Percentiles rank a stretch among this genome's conserved stretches.
phyloP scores from a whole-genome alignment of 2,797 vertebrate genomes.

The Stomatorhinus walkeri region DNA sequence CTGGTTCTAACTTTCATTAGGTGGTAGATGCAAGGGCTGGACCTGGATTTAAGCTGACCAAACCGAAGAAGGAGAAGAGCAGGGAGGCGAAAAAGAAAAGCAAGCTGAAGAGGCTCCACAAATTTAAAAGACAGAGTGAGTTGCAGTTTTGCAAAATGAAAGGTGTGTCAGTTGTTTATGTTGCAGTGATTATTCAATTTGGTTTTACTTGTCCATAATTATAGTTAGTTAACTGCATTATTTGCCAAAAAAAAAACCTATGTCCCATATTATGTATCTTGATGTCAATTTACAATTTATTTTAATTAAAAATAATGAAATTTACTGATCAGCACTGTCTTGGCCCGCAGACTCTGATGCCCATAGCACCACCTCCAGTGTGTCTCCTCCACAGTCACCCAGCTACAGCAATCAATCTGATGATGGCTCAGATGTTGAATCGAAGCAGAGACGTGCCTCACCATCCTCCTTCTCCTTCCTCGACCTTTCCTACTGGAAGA shows the following conservation, averaged over 20 bases:
- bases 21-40: slow-evolving; percentile 76
- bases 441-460: slow-evolving; percentile 61
- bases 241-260: not conserved
- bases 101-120: slow-evolving; percentile 67
- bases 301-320: not conserved
- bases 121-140: slow-evolving; percentile 72
- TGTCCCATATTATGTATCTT: not conserved
- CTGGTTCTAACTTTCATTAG: slow-evolving; percentile 35
- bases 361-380: slow-evolving; percentile 71
- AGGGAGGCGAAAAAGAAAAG: slow-evolving; percentile 65
- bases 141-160: slow-evolving; percentile 15
- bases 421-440: slow-evolving; percentile 69
- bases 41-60: slow-evolving; percentile 72
- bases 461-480: slow-evolving; percentile 65
- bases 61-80: slow-evolving; percentile 72
- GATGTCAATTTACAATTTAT: not conserved
- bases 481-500: slow-evolving; percentile 75
- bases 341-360: slow-evolving; percentile 64
- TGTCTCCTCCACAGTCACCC: slow-evolving; percentile 71
- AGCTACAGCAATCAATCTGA: slow-evolving; percentile 74
- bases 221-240: not conserved
- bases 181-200: not conserved
- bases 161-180: not conserved
- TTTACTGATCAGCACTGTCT: not conserved
- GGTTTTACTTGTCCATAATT: not conserved